Evolutionary conservation across 2,113 vertebrate genomes (phyloP).

Genomic region (Numenius arquata): DNA sequence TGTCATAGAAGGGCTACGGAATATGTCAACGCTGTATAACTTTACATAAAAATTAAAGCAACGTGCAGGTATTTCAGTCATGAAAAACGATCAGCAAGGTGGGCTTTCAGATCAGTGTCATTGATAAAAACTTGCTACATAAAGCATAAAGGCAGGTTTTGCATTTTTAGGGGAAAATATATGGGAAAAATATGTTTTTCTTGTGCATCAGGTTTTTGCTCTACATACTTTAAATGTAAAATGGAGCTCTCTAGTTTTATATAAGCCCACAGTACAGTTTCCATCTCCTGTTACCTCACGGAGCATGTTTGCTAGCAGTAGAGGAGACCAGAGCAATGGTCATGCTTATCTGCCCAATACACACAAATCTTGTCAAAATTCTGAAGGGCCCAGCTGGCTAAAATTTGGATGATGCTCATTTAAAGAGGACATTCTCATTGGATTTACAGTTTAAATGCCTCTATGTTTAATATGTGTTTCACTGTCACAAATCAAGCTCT

Average conservation of each 20-base stretch:
- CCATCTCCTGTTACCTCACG: background rate
- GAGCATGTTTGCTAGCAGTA: background rate
- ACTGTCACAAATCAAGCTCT: background rate
- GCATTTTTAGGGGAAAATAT: background rate
- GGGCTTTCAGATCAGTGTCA: slow-evolving; percentile 42
- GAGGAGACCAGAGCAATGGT: background rate
- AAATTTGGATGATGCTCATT: background rate
- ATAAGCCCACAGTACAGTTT: background rate
- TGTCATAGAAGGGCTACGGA: slow-evolving; percentile 63
- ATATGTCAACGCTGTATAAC: slow-evolving; percentile 64
- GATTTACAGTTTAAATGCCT: background rate
- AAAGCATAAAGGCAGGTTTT: background rate
- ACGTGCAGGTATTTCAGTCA: slow-evolving; percentile 21
- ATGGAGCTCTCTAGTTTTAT: background rate
- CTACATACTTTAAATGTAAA: background rate
- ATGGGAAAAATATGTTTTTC: background rate
- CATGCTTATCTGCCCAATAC: background rate
- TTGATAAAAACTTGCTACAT: background rate
- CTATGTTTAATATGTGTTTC: background rate
- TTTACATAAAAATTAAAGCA: slow-evolving; percentile 65
- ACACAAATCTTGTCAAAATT: background rate
- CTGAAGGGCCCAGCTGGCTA: background rate
- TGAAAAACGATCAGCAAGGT: slow-evolving; percentile 43
- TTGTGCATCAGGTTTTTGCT: background rate
- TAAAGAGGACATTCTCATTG: background rate